Evolutionary conservation across 2,797 vertebrate genomes (phyloP), one percentile per base, ranked within the genome.

Genomic region (Gallinago stenura): DNA sequence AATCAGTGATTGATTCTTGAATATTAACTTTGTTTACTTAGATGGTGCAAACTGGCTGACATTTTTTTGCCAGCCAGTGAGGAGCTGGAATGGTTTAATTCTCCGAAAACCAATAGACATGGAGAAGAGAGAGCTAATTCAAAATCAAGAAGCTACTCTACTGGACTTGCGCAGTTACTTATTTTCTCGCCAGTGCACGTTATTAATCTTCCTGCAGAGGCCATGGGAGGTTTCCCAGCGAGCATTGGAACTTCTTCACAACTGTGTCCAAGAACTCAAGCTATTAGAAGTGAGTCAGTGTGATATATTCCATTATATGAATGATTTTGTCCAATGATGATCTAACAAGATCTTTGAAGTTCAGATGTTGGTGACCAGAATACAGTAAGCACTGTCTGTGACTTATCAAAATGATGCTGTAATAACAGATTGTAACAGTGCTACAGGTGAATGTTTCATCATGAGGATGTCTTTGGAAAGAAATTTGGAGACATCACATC

Each of bases 1-100:
- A 71, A 76, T 83, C 86, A 79, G 53, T 73, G 16, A 9, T 87
- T 96, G 90, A 95, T 93, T 76, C 50, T 94, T 76, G 65, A 73
- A 82, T 92, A 22, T 97, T 97, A 71, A 96, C 94, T 95, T 97
- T 93, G 89, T 96, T 97, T 89, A 61, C 61, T 73, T 96, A 99
- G 99, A 99, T 93, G 99, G 99, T 26, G 99, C 99, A 18, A 99
- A 99, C 98, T 99, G 99, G 99, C 98, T 99, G 86, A 98, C 99
- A 2, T 99, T 99, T 25, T 99, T 99, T 98, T 99, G 99, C 94
- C 98, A 99, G 93, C 99, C 99, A 8, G 99, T 99, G 95, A 98
- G 98, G 76, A 99, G 98, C 98, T 99, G 99, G 99, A 99, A 98
- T 12, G 99, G 99, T 45, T 95, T 99, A 95, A 97, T 99, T 66